These are phyloP conservation scores for Enteromius anoplus DNA, from an alignment of 2,797 vertebrate species.

Conservation along the genomic window DNA sequence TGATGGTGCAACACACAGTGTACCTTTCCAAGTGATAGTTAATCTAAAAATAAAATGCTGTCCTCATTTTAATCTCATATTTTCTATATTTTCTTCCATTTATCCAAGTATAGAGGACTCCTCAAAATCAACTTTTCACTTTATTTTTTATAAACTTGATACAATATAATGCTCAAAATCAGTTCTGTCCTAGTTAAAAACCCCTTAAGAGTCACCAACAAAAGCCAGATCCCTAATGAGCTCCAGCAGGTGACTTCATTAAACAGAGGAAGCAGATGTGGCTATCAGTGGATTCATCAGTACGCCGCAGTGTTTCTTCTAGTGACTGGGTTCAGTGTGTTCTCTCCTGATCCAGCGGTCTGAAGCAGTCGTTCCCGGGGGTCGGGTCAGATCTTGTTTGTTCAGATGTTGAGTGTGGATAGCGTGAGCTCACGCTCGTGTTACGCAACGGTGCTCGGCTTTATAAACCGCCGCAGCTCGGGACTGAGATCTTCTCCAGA, in stretches of 20 bases:
- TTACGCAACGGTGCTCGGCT: background rate
- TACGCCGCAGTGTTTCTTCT: background rate
- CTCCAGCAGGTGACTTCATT: background rate
- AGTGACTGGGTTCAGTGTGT: background rate
- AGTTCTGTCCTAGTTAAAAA: background rate
- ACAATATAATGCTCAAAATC: background rate
- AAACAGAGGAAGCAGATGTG: background rate
- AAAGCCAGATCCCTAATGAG: background rate
- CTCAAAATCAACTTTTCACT: background rate
- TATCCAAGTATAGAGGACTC: background rate
- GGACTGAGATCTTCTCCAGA: background rate
- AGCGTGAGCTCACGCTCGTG: slow-evolving; percentile 3
- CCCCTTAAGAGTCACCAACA: background rate
- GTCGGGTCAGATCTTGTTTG: background rate
- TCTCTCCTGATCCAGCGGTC: background rate
- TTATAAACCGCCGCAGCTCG: slow-evolving; percentile 13
- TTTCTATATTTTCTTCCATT: too few species aligned
- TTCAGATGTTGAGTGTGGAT: background rate
- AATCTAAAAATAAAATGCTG: background rate
- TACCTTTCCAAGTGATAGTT: background rate
- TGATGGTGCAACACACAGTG: background rate
- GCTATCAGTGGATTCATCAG: background rate
- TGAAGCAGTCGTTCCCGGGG: background rate
- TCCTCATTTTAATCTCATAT: background rate
- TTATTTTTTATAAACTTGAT: background rate